Percentiles rank a stretch among this genome's conserved stretches.
Evolutionary conservation across 1,140 invertebrate species (phyloP).

Genomic region (Zaprionus ghesquierei): DNA sequence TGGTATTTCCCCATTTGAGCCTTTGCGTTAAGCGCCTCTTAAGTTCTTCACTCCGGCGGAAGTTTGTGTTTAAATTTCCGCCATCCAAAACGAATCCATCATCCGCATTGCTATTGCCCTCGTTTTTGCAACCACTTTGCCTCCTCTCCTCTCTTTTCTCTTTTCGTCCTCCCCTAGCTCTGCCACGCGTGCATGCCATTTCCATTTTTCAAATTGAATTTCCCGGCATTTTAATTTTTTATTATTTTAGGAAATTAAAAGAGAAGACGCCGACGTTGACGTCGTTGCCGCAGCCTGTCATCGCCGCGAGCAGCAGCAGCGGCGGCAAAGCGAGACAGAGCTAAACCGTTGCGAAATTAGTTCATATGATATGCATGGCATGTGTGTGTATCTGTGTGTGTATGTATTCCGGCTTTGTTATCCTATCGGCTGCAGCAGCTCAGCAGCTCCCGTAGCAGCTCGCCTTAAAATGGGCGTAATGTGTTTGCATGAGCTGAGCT

Average conservation of each 20-base stretch:
- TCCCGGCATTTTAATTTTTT: slow-evolving; percentile 54
- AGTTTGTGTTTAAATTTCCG: slow-evolving; percentile 42
- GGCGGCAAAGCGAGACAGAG: not conserved
- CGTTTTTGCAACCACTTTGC: not conserved
- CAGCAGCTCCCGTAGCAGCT: no score
- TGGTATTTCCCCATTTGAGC: not conserved
- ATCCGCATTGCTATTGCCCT: slow-evolving; percentile 8
- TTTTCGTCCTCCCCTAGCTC: not conserved
- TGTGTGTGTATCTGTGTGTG: not conserved
- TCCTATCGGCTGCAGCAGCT: not conserved
- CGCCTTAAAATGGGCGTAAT: not conserved
- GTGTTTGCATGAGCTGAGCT: not conserved
- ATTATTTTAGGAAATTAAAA: slow-evolving; percentile 48
- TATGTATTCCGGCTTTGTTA: slow-evolving; percentile 3
- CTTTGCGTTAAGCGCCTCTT: not conserved
- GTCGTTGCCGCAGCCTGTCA: slow-evolving; percentile 6
- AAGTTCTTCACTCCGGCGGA: slow-evolving; percentile 20
- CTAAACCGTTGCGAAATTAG: slow-evolving; percentile 31
- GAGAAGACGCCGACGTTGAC: slow-evolving; percentile 3
- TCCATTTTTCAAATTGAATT: slow-evolving; percentile 53
- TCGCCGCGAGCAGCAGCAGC: not conserved
- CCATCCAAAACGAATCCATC: slow-evolving; percentile 22
- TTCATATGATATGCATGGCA: slow-evolving; percentile 27
- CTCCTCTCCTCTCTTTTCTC: not conserved
- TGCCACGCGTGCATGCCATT: slow-evolving; percentile 16